Evolutionary conservation across 2,888 invertebrate species (phyloP).

Genomic region (Neria commutata): DNA sequence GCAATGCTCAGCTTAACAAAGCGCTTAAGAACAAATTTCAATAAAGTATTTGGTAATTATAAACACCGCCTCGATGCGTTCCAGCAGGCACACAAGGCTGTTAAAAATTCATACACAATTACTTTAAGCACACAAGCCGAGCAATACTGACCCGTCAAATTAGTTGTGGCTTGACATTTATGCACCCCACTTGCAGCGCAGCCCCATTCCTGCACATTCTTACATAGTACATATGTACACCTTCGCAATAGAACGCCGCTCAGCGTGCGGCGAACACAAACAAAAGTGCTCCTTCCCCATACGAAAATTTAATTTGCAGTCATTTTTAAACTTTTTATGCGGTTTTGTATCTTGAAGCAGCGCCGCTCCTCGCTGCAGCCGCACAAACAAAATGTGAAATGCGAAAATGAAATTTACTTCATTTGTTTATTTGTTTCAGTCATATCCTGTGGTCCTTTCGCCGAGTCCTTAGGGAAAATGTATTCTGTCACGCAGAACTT

Average conservation of each 20-base stretch:
- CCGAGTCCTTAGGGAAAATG: slow-evolving; percentile 42
- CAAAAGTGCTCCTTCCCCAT: not conserved
- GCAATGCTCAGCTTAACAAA: too few species aligned
- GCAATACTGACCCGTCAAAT: not conserved
- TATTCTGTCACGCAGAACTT: slow-evolving; percentile 6
- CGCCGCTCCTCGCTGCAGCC: too few species aligned
- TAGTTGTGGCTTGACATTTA: not conserved
- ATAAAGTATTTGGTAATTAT: too few species aligned
- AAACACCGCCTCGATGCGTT: too few species aligned
- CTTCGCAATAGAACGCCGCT: not conserved
- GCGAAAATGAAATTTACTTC: slow-evolving; percentile 52
- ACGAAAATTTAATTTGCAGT: slow-evolving; percentile 1
- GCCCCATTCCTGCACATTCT: too few species aligned
- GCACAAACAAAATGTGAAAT: slow-evolving; percentile 29
- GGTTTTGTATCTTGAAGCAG: not conserved
- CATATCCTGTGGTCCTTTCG: slow-evolving; percentile 44
- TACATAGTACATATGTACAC: not conserved
- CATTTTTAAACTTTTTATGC: not conserved
- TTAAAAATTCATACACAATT: too few species aligned
- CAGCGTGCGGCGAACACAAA: not conserved
- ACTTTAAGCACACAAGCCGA: not conserved
- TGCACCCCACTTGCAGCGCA: too few species aligned
- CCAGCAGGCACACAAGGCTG: too few species aligned
- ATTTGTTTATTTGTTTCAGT: slow-evolving; percentile 51
- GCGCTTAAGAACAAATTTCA: too few species aligned